A percentile compares a stretch with the other conserved stretches of the same genome.
These are phyloP conservation scores for Hyperopisus bebe DNA, from an alignment of 2,113 vertebrate genomes.

Conservation along the genomic window DNA sequence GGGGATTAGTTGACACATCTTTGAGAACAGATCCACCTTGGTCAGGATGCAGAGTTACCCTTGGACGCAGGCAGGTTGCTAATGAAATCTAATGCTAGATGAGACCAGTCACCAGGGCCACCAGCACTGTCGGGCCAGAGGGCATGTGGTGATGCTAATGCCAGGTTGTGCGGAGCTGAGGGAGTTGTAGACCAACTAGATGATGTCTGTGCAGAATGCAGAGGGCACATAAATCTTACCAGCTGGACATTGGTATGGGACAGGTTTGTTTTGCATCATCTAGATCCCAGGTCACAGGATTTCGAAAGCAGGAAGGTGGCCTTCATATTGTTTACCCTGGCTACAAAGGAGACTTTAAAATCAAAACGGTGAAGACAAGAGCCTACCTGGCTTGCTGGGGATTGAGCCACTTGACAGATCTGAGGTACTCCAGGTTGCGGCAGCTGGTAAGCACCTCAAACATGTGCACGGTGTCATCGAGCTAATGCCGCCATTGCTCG, in stretches of 20 bases:
- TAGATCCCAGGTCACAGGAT: not conserved
- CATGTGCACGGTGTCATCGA: not conserved
- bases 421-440: not conserved
- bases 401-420: not conserved
- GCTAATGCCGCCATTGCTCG: not conserved
- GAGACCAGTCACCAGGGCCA: not conserved
- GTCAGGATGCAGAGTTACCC: not conserved
- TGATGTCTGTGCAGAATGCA: not conserved
- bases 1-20: not conserved
- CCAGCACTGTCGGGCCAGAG: not conserved
- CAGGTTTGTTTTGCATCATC: not conserved
- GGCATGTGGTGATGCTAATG: not conserved
- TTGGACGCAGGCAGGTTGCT: not conserved
- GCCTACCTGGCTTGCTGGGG: not conserved
- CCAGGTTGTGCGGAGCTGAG: not conserved
- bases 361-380: not conserved
- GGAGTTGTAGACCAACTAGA: not conserved
- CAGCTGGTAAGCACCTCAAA: not conserved
- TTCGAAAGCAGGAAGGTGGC: not conserved
- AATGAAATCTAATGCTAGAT: conserved; percentile 17
- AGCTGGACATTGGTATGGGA: not conserved
- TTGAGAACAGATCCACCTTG: not conserved
- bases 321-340: not conserved
- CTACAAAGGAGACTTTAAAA: not conserved
- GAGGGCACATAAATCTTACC: not conserved